Evolutionary conservation across 1,140 invertebrate genomes (phyloP).

Genomic region (Achroia grisella): DNA sequence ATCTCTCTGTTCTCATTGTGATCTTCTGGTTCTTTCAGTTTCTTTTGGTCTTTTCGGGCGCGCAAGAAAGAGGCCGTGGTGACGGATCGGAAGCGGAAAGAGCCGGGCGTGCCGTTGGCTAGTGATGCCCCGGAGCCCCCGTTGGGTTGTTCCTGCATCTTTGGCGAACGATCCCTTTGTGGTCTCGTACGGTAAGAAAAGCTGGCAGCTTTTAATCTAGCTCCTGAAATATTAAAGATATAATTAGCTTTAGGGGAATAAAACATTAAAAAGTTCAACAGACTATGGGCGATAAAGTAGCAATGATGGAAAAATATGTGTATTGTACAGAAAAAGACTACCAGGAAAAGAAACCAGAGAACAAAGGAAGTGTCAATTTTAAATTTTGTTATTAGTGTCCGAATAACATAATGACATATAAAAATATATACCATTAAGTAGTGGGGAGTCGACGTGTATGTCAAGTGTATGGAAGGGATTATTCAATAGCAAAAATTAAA

Average conservation of each 20-base stretch:
- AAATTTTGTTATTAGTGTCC: no score
- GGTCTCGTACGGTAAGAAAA: conserved; percentile 52
- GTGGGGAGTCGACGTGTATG: no score
- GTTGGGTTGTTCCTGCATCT: conserved; percentile 28
- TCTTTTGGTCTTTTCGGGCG: conserved; percentile 37
- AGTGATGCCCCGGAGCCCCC: conserved; percentile 25
- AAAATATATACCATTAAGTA: no score
- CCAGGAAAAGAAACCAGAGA: no score
- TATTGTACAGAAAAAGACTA: no score
- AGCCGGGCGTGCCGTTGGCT: conserved; percentile 45
- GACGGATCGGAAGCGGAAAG: conserved; percentile 51
- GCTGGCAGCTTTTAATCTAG: conserved; percentile 52
- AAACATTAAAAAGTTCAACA: no score
- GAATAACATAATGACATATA: no score
- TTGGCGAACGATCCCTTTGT: conserved; percentile 36
- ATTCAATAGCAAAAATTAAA: no score
- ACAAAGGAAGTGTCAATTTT: no score
- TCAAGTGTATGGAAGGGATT: no score
- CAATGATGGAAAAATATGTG: no score
- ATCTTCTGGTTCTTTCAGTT: conserved; percentile 18
- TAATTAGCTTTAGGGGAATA: neutral
- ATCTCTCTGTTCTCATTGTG: conserved; percentile 35
- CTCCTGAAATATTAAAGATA: conserved; percentile 6
- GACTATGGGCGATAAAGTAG: no score
- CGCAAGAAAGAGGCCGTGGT: conserved; percentile 56